phyloP scores from a whole-genome alignment of 2,797 vertebrate genomes.

The Oryzias dopingdopingensis region DNA sequence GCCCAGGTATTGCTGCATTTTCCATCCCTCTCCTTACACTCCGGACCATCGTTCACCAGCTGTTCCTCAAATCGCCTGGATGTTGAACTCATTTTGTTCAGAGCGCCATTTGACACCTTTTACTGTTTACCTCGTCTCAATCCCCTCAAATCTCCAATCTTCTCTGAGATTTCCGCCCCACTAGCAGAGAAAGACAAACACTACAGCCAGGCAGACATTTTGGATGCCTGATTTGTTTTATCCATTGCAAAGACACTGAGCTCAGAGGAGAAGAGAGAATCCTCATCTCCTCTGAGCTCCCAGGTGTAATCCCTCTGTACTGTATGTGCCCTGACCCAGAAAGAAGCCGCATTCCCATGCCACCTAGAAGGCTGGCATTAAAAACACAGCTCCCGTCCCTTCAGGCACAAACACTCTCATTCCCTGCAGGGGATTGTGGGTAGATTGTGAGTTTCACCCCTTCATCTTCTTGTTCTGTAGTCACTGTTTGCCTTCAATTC shows the following conservation, averaged over 20 bases:
- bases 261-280: constrained; percentile 43
- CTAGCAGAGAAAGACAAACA: constrained; percentile 55
- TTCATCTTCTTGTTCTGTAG: constrained; percentile 59
- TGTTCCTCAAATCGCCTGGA: constrained; percentile 29
- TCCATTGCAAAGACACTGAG: constrained; percentile 57
- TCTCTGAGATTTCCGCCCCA: constrained; percentile 48
- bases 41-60: constrained; percentile 12
- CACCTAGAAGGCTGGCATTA: constrained; percentile 69
- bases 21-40: not conserved
- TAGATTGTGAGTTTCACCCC: constrained; percentile 65
- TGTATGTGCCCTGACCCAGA: constrained; percentile 79
- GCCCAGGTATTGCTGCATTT: not conserved
- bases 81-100: constrained; percentile 40
- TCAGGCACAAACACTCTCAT: constrained; percentile 56
- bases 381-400: constrained; percentile 73
- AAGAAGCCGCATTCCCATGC: constrained; percentile 72
- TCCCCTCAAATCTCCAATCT: constrained; percentile 52
- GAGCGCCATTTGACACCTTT: constrained; percentile 42
- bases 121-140: constrained; percentile 44
- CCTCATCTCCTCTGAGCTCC: constrained; percentile 74
- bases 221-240: constrained; percentile 63
- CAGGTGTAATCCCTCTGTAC: constrained; percentile 77
- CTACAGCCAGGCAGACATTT: constrained; percentile 49
- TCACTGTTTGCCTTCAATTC: constrained; percentile 61
- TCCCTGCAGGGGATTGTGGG: constrained; percentile 70